Conservation (phyloP, 2,797 vertebrate genomes). For the Babyrousa celebensis region DNA sequence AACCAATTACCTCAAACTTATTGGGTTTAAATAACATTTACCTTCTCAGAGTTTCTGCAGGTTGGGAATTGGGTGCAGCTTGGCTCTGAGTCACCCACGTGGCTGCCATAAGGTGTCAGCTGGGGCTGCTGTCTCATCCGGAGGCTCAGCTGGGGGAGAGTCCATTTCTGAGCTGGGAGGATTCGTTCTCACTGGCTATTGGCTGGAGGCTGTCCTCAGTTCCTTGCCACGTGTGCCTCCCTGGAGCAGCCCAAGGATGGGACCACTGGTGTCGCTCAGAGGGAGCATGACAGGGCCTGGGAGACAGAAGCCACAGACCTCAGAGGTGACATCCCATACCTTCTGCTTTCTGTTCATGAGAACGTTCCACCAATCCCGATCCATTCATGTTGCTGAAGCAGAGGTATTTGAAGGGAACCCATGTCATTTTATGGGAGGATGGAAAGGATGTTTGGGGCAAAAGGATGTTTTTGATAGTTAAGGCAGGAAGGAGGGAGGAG, state of each 20-base stretch:
- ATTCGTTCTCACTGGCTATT: rapidly evolving
- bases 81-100: rapidly evolving
- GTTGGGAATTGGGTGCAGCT: no score
- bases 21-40: not conserved
- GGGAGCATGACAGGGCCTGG: rapidly evolving
- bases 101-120: rapidly evolving
- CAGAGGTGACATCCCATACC: not conserved
- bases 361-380: not conserved
- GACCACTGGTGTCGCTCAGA: not conserved
- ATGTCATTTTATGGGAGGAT: not conserved
- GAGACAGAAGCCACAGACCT: rapidly evolving
- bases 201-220: not conserved
- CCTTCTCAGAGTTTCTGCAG: not conserved
- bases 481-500: not conserved
- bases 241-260: rapidly evolving
- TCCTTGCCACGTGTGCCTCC: rapidly evolving
- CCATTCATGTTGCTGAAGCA: rapidly evolving
- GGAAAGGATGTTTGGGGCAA: not conserved
- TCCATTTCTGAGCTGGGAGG: rapidly evolving
- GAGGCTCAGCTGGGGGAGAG: not conserved
- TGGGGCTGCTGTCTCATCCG: not conserved
- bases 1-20: not conserved
- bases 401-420: not conserved
- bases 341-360: not conserved
- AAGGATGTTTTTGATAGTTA: not conserved